Evolutionary conservation across 2,888 invertebrate genomes (phyloP).

Genomic region (Rotaria socialis): DNA sequence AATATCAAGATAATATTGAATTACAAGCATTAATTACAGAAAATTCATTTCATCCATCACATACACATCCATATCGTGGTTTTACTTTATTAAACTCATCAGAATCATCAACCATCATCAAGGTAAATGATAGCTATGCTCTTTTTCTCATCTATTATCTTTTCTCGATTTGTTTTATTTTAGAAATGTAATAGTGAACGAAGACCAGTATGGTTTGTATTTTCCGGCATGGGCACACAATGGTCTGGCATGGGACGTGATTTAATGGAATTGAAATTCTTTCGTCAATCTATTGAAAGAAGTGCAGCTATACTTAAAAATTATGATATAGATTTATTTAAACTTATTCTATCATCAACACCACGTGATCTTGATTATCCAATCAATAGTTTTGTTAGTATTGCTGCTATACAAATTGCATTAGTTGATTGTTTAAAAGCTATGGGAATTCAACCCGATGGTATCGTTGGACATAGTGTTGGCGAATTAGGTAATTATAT

Average conservation of each 20-base stretch:
- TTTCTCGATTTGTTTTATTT: constrained; percentile 20
- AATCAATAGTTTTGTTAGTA: constrained; percentile 81
- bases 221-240: constrained; percentile 96
- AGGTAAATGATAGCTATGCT: constrained; percentile 48
- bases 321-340: constrained; percentile 76
- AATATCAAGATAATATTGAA: constrained; percentile 55
- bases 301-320: constrained; percentile 74
- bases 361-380: constrained; percentile 77
- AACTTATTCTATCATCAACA: constrained; percentile 72
- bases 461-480: constrained; percentile 90
- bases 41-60: constrained; percentile 62
- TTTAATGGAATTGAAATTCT: constrained; percentile 75
- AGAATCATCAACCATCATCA: constrained; percentile 49
- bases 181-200: constrained; percentile 62
- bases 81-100: constrained; percentile 70
- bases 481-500: constrained; percentile 68
- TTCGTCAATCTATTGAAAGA: constrained; percentile 72
- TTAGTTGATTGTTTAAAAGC: constrained; percentile 43
- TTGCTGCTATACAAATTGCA: constrained; percentile 80
- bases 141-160: too few relatives aligned
- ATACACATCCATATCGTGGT: constrained; percentile 76
- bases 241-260: constrained; percentile 91
- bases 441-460: constrained; percentile 76
- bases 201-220: constrained; percentile 86
- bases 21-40: constrained; percentile 55